Base-by-base conservation (phyloP, 1,140 invertebrate species). In the Acromyrmex heyeri region DNA sequence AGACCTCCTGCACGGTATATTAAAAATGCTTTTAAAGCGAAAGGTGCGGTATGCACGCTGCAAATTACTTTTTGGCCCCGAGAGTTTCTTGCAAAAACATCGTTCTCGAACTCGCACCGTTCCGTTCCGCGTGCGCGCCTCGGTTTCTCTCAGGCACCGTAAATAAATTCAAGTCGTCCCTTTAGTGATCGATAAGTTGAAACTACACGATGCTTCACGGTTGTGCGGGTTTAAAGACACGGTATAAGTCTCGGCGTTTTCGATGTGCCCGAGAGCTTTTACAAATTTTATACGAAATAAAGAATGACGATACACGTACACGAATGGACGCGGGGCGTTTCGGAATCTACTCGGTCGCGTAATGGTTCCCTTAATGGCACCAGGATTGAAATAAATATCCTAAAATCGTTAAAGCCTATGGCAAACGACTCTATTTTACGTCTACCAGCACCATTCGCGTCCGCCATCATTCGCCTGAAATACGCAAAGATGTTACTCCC, bases 11-110 rank as follows among this genome's bases (percentile, higher is more conserved):
- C n/a, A 34, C 30, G 27, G 59, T 79, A 38, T 86, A 88, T 89
- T 89, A 89, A 88, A 89, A 88, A 79, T 86, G 87, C 88, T 88
- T 86, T 89, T 88, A 88, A 88, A 86, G 61, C 67, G 70, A 85
- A 88, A 87, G 87, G n/a, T 77, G 78, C 57, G 77, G 87, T 64
- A 89, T 79, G 81, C 77, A 67, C 67, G 87, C 87, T 79, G 65
- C 78, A 89, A 88, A 89, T 89, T 89, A 89, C 87, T 86, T 86
- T 89, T 88, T 65, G 85, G 77, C 24, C 72, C 73, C 59, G 67
- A 62, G 48, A 72, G 81, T 82, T 79, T 79, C 86, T 86, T 65
- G 55, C 69, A 30, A 44, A 72, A 59, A 50, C 12, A 62, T 34
- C 44, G 48, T 50, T 34, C 18, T 69, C 70, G 18, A 77, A 72